Conservation (phyloP, 2,797 vertebrate genomes). For the Xenops minutus region DNA sequence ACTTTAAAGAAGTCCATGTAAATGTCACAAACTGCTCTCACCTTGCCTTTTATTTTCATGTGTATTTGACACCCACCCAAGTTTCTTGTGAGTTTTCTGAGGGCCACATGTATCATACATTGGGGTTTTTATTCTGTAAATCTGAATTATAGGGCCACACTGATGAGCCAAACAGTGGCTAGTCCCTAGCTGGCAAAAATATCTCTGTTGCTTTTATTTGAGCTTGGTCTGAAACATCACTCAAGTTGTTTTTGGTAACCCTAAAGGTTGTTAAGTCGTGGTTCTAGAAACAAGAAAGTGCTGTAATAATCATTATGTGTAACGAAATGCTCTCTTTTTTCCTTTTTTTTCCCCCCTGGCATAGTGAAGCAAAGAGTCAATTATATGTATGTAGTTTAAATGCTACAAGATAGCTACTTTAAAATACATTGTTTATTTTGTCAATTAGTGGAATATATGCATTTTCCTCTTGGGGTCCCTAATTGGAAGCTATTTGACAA, state of each 20-base stretch:
- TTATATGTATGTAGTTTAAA: neutral
- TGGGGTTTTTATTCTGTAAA: neutral
- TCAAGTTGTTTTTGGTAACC: accelerated
- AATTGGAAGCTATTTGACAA: neutral
- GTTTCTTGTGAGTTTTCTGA: neutral
- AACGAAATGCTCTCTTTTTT: neutral
- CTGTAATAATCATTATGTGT: neutral
- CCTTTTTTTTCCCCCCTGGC: no score
- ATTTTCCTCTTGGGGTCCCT: neutral
- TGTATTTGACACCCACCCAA: neutral
- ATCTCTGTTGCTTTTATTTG: neutral
- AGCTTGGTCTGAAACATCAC: neutral
- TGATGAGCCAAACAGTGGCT: neutral
- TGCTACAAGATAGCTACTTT: accelerated
- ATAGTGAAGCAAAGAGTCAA: accelerated
- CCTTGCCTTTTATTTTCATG: neutral
- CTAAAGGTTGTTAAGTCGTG: neutral
- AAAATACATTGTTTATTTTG: neutral
- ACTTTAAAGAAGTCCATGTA: neutral
- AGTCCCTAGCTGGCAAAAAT: neutral
- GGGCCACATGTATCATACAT: accelerated
- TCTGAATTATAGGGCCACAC: neutral
- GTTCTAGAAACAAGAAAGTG: neutral
- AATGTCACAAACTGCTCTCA: neutral
- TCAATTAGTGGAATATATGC: neutral